Conservation (phyloP, 2,888 invertebrate genomes). For the Trichopria drosophilae region DNA sequence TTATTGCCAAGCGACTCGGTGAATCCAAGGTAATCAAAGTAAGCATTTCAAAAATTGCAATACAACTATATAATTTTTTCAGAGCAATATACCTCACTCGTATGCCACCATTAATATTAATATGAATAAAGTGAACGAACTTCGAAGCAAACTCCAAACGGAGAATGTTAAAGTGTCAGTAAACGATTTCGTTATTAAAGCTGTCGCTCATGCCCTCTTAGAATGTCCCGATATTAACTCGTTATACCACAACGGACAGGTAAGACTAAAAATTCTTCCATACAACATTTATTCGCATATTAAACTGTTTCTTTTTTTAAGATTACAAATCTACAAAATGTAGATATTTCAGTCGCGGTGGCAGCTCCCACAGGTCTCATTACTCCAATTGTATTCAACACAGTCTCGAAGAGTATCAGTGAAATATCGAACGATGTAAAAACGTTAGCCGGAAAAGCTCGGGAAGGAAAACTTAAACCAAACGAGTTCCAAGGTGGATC, state of each 20-base stretch:
- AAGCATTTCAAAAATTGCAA: neutral
- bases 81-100: slow-evolving; percentile 68
- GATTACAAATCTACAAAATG: slow-evolving; percentile 54
- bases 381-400: slow-evolving; percentile 67
- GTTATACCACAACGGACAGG: slow-evolving; percentile 59
- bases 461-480: slow-evolving; percentile 66
- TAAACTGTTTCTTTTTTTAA: slow-evolving; percentile 34
- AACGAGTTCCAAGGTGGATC: slow-evolving; percentile 69
- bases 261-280: slow-evolving; percentile 35
- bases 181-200: slow-evolving; percentile 70
- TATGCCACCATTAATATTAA: slow-evolving; percentile 65
- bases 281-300: neutral
- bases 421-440: slow-evolving; percentile 62
- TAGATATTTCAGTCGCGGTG: slow-evolving; percentile 68
- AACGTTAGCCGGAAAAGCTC: slow-evolving; percentile 64
- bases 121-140: slow-evolving; percentile 60
- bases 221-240: slow-evolving; percentile 60
- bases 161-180: slow-evolving; percentile 65
- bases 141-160: slow-evolving; percentile 61
- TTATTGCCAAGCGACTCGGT: slow-evolving; percentile 68
- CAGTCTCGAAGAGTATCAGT: slow-evolving; percentile 60
- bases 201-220: slow-evolving; percentile 64
- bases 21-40: slow-evolving; percentile 62
- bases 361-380: slow-evolving; percentile 69
- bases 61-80: slow-evolving; percentile 39